Conservation (phyloP, 2,113 vertebrate genomes). For the Centrocercus urophasianus region DNA sequence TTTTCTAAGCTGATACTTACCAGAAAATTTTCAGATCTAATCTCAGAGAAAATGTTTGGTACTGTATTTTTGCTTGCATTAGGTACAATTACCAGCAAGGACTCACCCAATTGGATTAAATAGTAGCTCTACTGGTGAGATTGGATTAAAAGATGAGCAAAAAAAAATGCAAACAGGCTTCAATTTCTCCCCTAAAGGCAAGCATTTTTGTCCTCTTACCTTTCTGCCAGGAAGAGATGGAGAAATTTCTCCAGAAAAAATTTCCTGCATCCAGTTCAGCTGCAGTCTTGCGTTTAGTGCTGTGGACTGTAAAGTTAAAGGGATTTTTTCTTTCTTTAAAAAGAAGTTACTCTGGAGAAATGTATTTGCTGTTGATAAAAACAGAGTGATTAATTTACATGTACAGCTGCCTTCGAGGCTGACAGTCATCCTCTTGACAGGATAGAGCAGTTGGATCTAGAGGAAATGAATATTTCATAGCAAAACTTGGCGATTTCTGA, state of each 20-base stretch:
- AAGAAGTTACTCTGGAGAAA: not conserved
- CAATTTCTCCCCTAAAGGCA: not conserved
- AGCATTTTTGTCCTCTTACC: not conserved
- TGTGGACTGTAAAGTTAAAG: not conserved
- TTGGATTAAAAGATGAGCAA: not conserved
- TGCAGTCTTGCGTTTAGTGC: not conserved
- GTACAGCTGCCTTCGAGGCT: slow-evolving; percentile 31
- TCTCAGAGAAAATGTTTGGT: not conserved
- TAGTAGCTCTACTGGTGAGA: not conserved
- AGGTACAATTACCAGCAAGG: not conserved
- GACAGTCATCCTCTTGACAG: slow-evolving; percentile 47
- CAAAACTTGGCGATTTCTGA: slow-evolving; percentile 21
- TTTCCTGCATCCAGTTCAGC: not conserved
- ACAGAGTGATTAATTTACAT: slow-evolving; percentile 42
- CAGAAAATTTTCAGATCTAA: not conserved
- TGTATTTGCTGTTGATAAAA: not conserved
- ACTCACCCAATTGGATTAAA: not conserved
- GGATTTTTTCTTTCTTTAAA: not conserved
- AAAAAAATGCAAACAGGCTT: not conserved
- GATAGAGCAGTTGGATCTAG: slow-evolving; percentile 5
- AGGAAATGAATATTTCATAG: slow-evolving; percentile 68
- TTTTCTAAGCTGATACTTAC: not conserved
- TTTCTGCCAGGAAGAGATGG: not conserved
- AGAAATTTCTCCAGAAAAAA: not conserved
- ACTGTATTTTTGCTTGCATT: not conserved